Base-by-base conservation (phyloP, 2,797 vertebrate species). In the Melanotaenia maccullochi region DNA sequence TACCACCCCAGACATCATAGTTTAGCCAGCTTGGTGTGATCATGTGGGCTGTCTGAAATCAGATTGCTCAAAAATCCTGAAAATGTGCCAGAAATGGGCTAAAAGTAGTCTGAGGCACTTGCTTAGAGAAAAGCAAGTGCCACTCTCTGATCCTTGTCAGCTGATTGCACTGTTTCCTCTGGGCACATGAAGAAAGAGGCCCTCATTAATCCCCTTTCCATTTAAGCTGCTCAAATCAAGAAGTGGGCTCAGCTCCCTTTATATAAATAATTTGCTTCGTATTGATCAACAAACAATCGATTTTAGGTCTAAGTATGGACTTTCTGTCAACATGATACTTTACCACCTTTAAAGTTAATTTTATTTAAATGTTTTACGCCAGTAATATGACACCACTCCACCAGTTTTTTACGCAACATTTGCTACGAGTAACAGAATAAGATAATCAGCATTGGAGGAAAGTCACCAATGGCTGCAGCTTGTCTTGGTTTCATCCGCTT, bases 161-260 rank as follows among this genome's bases (percentile, higher is more conserved):
- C 44, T 47, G 44, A 47, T n/a, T 47, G 16, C 44, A n/a, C 44
- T 7, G 3, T 65, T 32, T 54, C 68, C 73, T 68, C 59, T 65
- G 44, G 71, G 9, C 25, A 35, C 57, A 44, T 38, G n/a, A 55
- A 57, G 57, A 63, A 22, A 12, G 49, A 32, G 25, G 18, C 11
- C 1, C 9, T 61, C 51, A 36, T 67, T 61, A 66, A 35, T 49
- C n/a, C n/a, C 2, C 11, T 18, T 52, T 67, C 8, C 57, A 49
- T 33, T 60, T 32, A 3, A 60, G 42, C 25, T 22, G 25, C 33
- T 57, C 25, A 35, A 36, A 18, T 60, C 13, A 40, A 68, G n/a
- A 33, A 67, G 73, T 35, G 28, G 42, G n/a, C 14, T 63, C 1
- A 56, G 40, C 56, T 65, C 24, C 56, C 9, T 58, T 63, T 61